These are phyloP conservation scores for Formica aserva DNA, from an alignment of 2,888 invertebrate species.

Conservation along the genomic window DNA sequence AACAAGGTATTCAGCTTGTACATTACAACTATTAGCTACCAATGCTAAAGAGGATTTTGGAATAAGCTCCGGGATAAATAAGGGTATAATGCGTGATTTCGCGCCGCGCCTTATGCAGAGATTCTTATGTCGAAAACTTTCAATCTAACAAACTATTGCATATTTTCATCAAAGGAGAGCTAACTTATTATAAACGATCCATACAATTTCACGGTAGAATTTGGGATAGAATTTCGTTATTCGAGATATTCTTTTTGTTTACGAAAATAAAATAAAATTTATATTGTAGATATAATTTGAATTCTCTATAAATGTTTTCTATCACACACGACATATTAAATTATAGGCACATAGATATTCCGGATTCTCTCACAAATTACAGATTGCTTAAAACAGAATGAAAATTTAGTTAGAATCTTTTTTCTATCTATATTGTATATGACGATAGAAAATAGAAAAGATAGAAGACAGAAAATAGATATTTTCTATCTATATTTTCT, in stretches of 20 bases:
- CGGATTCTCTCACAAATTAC: background rate
- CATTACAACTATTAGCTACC: conserved; percentile 30
- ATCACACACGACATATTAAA: background rate
- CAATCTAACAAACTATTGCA: background rate
- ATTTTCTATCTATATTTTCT: background rate
- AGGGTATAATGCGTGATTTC: background rate
- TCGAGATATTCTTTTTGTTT: background rate
- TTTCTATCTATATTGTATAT: background rate
- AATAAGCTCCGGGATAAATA: conserved; percentile 40
- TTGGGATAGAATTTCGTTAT: background rate
- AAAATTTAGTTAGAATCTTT: background rate
- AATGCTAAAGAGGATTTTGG: conserved; percentile 40
- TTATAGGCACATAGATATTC: background rate
- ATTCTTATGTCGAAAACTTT: background rate
- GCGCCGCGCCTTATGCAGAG: background rate
- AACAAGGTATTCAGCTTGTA: conserved; percentile 28
- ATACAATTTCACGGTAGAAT: background rate
- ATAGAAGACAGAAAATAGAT: background rate
- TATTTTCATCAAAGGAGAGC: background rate
- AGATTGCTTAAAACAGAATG: background rate
- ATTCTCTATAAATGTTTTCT: background rate
- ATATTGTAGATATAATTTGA: background rate
- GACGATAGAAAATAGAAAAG: background rate
- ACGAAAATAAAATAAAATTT: background rate
- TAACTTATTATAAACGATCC: background rate